phyloP scores from a whole-genome alignment of 1,140 invertebrate species.

The Philopotamus ludificatus region DNA sequence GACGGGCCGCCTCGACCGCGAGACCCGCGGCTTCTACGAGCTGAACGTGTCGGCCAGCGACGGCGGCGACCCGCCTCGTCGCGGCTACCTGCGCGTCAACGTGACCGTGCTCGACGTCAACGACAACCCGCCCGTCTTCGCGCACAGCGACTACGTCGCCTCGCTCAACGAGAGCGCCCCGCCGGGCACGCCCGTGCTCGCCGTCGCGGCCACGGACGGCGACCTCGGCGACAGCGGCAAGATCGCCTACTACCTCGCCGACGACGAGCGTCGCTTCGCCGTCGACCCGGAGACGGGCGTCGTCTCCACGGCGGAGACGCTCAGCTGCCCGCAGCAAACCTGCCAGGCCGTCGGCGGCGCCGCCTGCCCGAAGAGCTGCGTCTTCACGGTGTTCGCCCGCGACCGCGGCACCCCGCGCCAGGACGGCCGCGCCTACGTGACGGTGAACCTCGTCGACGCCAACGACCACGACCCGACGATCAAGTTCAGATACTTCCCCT shows the following conservation, averaged over 20 bases:
- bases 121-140: conserved; percentile 92
- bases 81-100: conserved; percentile 86
- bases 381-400: conserved; percentile 89
- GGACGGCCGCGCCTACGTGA: conserved; percentile 91
- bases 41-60: conserved; percentile 89
- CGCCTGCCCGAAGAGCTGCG: conserved; percentile 83
- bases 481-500: conserved; percentile 84
- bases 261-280: conserved; percentile 80
- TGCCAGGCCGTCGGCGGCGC: conserved; percentile 57
- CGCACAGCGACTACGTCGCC: conserved; percentile 89
- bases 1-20: conserved; percentile 84
- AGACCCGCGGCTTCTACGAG: conserved; percentile 77
- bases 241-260: conserved; percentile 85
- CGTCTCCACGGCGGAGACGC: conserved; percentile 75
- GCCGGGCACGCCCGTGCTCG: conserved; percentile 81
- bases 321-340: conserved; percentile 76
- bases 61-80: conserved; percentile 74
- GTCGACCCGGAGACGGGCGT: conserved; percentile 86
- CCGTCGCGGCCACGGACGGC: conserved; percentile 88
- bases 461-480: conserved; percentile 95
- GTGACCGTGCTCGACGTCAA: conserved; percentile 90
- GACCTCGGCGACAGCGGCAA: conserved; percentile 91
- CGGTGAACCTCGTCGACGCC: conserved; percentile 88
- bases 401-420: conserved; percentile 89
- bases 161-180: conserved; percentile 88